A percentile compares a stretch with the other conserved stretches of the same genome.
phyloP scores from a whole-genome alignment of 2,888 invertebrate species.

The Eupithecia insigniata region DNA sequence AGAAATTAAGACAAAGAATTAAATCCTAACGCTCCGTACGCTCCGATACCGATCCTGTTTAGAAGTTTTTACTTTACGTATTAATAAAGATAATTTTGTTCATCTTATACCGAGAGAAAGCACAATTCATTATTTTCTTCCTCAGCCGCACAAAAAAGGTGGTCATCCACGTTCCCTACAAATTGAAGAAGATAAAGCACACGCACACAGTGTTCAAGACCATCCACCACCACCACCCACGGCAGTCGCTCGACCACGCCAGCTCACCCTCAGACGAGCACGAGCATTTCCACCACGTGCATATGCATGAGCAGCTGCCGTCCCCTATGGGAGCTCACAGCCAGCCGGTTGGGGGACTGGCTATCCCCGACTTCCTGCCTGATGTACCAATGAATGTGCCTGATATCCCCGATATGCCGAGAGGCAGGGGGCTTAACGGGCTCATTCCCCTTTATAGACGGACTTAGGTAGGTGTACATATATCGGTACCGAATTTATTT shows the following conservation, averaged over 20 bases:
- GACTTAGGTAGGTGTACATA: slow-evolving; percentile 50
- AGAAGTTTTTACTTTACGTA: no score
- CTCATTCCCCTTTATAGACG: slow-evolving; percentile 66
- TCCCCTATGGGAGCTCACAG: slow-evolving; percentile 62
- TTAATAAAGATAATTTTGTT: no score
- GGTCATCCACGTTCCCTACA: slow-evolving; percentile 87
- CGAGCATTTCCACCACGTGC: slow-evolving; percentile 80
- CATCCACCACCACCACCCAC: slow-evolving; percentile 83
- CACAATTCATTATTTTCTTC: not conserved
- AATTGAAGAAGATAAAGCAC: slow-evolving; percentile 88
- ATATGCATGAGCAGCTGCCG: slow-evolving; percentile 64
- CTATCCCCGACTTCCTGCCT: slow-evolving; percentile 76
- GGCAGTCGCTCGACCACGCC: slow-evolving; percentile 58
- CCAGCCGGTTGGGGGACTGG: slow-evolving; percentile 67
- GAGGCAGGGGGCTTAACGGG: slow-evolving; percentile 24
- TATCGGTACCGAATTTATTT: not conserved
- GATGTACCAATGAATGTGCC: slow-evolving; percentile 66
- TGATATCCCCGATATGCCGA: slow-evolving; percentile 55
- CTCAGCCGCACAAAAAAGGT: slow-evolving; percentile 86
- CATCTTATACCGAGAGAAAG: no score
- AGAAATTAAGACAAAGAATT: no score
- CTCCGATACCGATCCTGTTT: no score
- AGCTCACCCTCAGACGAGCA: slow-evolving; percentile 70
- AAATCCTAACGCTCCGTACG: no score
- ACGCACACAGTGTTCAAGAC: slow-evolving; percentile 89